Evolutionary conservation across 2,888 invertebrate genomes (phyloP).

Genomic region (Noctuana brunneofusca): DNA sequence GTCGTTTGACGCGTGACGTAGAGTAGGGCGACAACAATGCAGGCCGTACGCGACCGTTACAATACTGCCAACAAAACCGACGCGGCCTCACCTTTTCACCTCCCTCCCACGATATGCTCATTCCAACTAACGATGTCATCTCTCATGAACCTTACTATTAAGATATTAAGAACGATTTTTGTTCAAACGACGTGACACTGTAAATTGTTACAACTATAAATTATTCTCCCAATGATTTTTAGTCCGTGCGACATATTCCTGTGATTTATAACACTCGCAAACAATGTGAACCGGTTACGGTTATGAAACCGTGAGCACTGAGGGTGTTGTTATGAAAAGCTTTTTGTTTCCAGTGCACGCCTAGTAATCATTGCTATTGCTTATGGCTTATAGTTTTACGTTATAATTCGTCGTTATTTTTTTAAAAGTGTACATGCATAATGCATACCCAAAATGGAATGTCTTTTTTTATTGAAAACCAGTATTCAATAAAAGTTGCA

Average conservation of each 20-base stretch:
- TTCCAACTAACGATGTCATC: conserved; percentile 11
- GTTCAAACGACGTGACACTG: neutral
- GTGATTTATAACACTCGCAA: conserved; percentile 70
- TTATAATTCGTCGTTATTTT: conserved; percentile 7
- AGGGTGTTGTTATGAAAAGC: conserved; percentile 58
- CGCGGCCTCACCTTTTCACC: conserved; percentile 51
- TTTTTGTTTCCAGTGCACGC: conserved; percentile 59
- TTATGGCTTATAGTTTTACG: conserved; percentile 49
- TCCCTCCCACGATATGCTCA: conserved; percentile 36
- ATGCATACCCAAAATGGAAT: too few species aligned
- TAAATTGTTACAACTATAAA: conserved; percentile 54
- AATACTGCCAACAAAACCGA: conserved; percentile 30
- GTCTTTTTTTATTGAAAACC: too few species aligned
- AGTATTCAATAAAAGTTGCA: too few species aligned
- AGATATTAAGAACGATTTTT: neutral
- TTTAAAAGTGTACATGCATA: neutral
- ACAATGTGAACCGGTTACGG: conserved; percentile 73
- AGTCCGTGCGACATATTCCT: conserved; percentile 71
- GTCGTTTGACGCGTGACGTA: conserved; percentile 34
- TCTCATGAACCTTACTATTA: conserved; percentile 1
- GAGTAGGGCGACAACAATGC: conserved; percentile 42
- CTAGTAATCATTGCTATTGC: conserved; percentile 61
- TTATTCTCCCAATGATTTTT: conserved; percentile 72
- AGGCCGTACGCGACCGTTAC: conserved; percentile 52
- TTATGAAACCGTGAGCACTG: conserved; percentile 60